Evolutionary conservation across 2,797 vertebrate species (phyloP).

Genomic region (Falco novaeseelandiae): DNA sequence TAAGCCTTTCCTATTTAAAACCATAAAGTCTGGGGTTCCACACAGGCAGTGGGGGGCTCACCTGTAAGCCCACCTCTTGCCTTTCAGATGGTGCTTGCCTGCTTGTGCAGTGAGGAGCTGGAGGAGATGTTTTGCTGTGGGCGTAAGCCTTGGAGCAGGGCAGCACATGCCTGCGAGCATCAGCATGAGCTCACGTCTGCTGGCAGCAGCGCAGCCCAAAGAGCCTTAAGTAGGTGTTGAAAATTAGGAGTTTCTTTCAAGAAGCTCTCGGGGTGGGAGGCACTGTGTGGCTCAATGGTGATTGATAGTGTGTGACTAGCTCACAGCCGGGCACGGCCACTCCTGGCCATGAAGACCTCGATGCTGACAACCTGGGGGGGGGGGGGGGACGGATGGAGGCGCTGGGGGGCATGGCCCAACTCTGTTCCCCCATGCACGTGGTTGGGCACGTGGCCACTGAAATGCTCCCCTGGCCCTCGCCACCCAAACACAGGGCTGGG

Average conservation of each 20-base stretch:
- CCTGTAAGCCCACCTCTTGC: neutral
- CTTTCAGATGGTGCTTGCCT: neutral
- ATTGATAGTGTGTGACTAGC: neutral
- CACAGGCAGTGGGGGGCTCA: fast-evolving
- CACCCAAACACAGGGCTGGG: fast-evolving
- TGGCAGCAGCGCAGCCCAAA: slow-evolving; percentile 11
- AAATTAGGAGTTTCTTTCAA: slow-evolving; percentile 67
- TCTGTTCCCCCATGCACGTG: fast-evolving
- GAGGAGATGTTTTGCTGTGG: neutral
- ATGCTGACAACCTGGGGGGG: fast-evolving
- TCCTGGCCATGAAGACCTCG: fast-evolving
- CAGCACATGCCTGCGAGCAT: neutral
- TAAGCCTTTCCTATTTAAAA: neutral
- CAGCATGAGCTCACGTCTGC: slow-evolving; percentile 76
- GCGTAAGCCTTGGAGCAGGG: slow-evolving; percentile 42
- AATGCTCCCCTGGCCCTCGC: neutral
- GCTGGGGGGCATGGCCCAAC: neutral
- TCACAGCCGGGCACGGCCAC: fast-evolving
- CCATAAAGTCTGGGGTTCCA: neutral
- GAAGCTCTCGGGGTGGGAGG: slow-evolving; percentile 40
- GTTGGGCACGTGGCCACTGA: neutral
- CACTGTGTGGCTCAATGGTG: neutral
- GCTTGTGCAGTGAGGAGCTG: neutral
- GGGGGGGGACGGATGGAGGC: neutral
- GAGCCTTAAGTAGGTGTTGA: slow-evolving; percentile 76